phyloP scores from a whole-genome alignment of 2,113 vertebrate species.

The Tonatia bakeri region DNA sequence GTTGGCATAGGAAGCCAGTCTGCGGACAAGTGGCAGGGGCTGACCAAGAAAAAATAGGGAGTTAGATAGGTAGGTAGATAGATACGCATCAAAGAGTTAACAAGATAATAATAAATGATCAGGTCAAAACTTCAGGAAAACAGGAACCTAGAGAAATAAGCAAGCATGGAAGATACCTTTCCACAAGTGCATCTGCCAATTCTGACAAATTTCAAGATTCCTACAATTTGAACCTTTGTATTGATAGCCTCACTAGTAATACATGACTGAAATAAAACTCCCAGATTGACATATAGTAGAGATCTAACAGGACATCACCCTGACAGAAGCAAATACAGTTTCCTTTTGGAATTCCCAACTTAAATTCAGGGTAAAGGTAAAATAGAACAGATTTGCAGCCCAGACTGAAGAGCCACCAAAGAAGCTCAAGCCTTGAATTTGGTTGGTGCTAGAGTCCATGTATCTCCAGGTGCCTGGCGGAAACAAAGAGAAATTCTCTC shows the following conservation, averaged over 20 bases:
- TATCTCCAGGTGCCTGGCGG: neutral
- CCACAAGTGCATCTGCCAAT: neutral
- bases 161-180: neutral
- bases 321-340: neutral
- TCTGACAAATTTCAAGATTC: slow-evolving; percentile 26
- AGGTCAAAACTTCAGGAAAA: neutral
- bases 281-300: neutral
- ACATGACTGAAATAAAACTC: neutral
- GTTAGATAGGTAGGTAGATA: neutral
- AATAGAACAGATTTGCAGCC: neutral
- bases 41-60: neutral
- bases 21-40: neutral
- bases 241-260: neutral
- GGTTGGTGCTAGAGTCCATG: neutral
- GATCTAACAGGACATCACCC: neutral
- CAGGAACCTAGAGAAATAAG: neutral
- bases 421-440: neutral
- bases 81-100: neutral
- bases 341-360: neutral
- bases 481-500: neutral
- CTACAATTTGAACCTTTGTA: neutral
- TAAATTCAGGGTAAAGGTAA: neutral
- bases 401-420: neutral
- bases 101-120: neutral
- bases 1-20: neutral